A percentile compares a stretch with the other conserved stretches of the same genome.
Conservation (phyloP, 2,888 invertebrate genomes). For the Leptinotarsa tumamoca region DNA sequence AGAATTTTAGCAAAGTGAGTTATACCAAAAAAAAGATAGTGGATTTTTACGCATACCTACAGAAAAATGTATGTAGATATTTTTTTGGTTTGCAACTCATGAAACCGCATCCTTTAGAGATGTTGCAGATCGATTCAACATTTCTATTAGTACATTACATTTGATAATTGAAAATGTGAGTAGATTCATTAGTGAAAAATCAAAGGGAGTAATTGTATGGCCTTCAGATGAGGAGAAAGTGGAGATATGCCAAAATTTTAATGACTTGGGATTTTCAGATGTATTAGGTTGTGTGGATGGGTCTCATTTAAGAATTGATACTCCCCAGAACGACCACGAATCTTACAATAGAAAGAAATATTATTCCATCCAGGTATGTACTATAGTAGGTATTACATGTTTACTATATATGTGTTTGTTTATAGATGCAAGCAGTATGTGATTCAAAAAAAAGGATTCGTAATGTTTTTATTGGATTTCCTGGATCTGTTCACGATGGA, state of each 20-base stretch:
- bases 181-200: neutral
- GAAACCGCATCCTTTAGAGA: constrained; percentile 7
- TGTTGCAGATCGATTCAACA: constrained; percentile 19
- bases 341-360: constrained; percentile 28
- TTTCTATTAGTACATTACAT: constrained; percentile 12
- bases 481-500: constrained; percentile 44
- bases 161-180: constrained; percentile 19
- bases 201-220: neutral
- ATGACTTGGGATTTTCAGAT: constrained; percentile 18
- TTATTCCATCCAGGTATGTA: constrained; percentile 28
- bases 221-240: constrained; percentile 5
- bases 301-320: constrained; percentile 27
- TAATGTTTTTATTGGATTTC: constrained; percentile 27
- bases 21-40: neutral
- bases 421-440: constrained; percentile 21
- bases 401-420: neutral
- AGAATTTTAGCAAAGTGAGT: neutral
- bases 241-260: constrained; percentile 12
- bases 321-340: constrained; percentile 17
- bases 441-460: constrained; percentile 7
- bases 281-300: constrained; percentile 25
- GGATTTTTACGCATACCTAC: neutral
- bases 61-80: neutral
- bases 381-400: neutral
- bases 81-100: constrained; percentile 12